Evolutionary conservation across 2,888 invertebrate species (phyloP), one percentile per base, ranked within the genome.

Genomic region (Tipula lateralis): DNA sequence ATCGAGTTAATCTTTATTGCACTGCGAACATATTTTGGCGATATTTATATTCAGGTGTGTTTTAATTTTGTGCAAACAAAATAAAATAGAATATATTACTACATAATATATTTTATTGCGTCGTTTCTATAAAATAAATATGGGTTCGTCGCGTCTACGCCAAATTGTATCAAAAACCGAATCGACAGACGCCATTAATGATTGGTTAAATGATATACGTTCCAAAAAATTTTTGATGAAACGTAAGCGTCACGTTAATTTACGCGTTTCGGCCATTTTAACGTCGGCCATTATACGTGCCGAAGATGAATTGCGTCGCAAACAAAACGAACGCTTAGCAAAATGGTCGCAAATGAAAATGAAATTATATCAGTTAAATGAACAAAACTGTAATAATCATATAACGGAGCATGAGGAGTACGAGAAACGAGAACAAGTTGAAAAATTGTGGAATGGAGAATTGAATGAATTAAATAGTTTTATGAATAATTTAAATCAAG

Each of bases 181-280:
- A n/a, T 44, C 44, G 6, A 44, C 44, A 9, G 84, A 84, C n/a
- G 44, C 84, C 24, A 34, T 84, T 19, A 84, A 50, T 34, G 90
- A 91, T 87, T 93, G 93, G 93, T 93, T 93, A 85, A 91, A 89
- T 82, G 90, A 91, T 88, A 91, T 93, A 85, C 92, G 91, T 86
- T 87, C 89, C 85, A 93, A 93, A 88, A 92, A 92, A 88, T 88
- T 89, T 12, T 87, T 89, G 87, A 89, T 90, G 89, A 88, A 87
- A 87, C 90, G 91, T 85, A 91, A 91, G 87, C 88, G 90, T 84
- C 90, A 90, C 85, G 91, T 91, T 85, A 91, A 91, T 86, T 89
- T 93, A 50, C 91, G 93, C 34, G 90, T 93, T 66, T 91, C 92
- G 87, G 93, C 93, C 83, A 91, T 93, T 86, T 89, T 93, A 85